A percentile compares a stretch with the other conserved stretches of the same genome.
These are phyloP conservation scores for Zoroaster sp. DNA, from an alignment of 53 echinoderm and acorn worm species.

Conservation along the genomic window DNA sequence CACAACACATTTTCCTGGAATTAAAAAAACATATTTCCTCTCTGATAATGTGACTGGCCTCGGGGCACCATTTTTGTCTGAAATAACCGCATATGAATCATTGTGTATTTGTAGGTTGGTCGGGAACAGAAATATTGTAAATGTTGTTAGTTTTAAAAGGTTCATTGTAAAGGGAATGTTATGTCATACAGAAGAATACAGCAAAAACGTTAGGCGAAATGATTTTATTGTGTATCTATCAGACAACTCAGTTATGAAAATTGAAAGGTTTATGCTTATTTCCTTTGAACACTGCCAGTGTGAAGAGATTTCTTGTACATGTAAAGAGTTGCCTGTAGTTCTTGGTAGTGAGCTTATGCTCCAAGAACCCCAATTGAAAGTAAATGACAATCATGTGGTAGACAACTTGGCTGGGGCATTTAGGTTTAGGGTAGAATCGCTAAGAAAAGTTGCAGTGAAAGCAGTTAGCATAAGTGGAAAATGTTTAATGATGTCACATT, in stretches of 20 bases:
- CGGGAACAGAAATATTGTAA: not conserved
- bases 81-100: not conserved
- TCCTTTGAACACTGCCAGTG: not conserved
- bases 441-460: not conserved
- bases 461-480: not conserved
- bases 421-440: not conserved
- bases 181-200: not conserved
- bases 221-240: not conserved
- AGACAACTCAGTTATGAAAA: not conserved
- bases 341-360: not conserved
- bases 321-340: not conserved
- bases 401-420: not conserved
- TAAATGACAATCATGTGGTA: not conserved
- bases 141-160: not conserved
- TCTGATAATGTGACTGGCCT: conserved; percentile 5
- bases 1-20: not conserved
- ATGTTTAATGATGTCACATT: not conserved
- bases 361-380: not conserved
- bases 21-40: not conserved
- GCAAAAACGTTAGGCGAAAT: not conserved
- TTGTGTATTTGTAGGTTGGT: not conserved
- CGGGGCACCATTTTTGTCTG: not conserved
- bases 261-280: not conserved
- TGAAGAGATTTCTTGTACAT: not conserved
- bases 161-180: not conserved